Conservation (phyloP, 2,888 invertebrate species). For the Platycheirus albimanus region DNA sequence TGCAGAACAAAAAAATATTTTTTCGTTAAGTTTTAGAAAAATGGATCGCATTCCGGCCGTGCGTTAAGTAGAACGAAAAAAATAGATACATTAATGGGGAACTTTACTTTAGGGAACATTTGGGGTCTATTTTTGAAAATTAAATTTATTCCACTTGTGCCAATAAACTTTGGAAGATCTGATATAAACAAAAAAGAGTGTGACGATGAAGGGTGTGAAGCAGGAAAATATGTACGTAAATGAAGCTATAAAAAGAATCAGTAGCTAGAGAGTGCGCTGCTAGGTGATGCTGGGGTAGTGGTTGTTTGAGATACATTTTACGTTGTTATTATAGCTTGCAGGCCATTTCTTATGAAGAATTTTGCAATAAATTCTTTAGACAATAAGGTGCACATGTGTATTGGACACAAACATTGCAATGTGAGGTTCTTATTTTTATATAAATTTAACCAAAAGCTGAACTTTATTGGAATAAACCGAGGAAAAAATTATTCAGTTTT, state of each 20-base stretch:
- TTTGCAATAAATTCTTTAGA: constrained; percentile 38
- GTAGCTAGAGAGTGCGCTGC: too few species aligned
- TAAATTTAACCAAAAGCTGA: neutral
- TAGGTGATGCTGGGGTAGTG: constrained; percentile 8
- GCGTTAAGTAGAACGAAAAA: neutral
- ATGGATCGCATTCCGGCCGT: too few species aligned
- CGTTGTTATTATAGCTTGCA: constrained; percentile 10
- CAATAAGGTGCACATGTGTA: constrained; percentile 12
- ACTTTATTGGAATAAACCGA: too few species aligned
- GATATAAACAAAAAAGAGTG: constrained; percentile 20
- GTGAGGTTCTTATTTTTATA: constrained; percentile 9
- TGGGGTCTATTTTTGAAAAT: constrained; percentile 37
- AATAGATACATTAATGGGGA: constrained; percentile 3
- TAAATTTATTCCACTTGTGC: constrained; percentile 20
- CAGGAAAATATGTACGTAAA: constrained; percentile 2
- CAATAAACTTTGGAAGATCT: constrained; percentile 44
- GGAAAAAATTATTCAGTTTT: too few species aligned
- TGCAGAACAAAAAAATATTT: too few species aligned
- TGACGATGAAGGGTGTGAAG: neutral
- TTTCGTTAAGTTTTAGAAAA: too few species aligned
- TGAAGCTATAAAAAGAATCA: constrained; percentile 48
- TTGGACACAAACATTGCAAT: too few species aligned
- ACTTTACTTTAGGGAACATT: constrained; percentile 22
- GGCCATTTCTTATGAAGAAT: neutral
- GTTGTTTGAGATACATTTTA: constrained; percentile 35